These are phyloP conservation scores for Dolichomitus sp. DNA, from an alignment of 2,888 invertebrate species.

Conservation along the genomic window DNA sequence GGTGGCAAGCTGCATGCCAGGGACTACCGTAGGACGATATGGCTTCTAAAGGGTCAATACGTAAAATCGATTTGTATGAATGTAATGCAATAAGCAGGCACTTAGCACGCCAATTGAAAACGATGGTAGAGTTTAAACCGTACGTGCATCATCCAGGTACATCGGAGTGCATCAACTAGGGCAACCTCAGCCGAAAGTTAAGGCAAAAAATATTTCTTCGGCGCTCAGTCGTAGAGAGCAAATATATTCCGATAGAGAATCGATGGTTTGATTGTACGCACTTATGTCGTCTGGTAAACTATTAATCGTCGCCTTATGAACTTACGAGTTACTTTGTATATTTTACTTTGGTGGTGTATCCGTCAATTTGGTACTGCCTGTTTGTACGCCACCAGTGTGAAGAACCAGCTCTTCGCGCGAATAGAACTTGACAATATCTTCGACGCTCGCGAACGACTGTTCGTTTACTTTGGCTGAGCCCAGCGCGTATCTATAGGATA, in stretches of 20 bases:
- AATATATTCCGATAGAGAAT: neutral
- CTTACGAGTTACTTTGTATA: constrained; percentile 40
- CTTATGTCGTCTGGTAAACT: neutral
- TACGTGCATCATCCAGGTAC: neutral
- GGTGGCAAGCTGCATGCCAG: no score
- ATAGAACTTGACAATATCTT: constrained; percentile 83
- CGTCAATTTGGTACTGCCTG: constrained; percentile 81
- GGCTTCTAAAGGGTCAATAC: no score
- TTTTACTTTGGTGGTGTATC: constrained; percentile 81
- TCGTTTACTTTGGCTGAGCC: constrained; percentile 84
- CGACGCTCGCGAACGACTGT: constrained; percentile 81
- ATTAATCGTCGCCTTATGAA: constrained; percentile 28
- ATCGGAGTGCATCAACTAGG: neutral
- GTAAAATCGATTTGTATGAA: neutral
- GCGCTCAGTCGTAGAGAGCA: constrained; percentile 5
- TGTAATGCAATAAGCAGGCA: neutral
- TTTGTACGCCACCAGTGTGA: constrained; percentile 79
- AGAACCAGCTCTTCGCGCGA: constrained; percentile 81
- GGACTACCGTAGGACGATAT: no score
- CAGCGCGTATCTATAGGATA: constrained; percentile 81
- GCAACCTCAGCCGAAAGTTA: neutral
- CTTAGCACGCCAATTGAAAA: neutral
- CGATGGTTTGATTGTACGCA: neutral
- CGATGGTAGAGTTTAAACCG: neutral
- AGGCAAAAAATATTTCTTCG: constrained; percentile 7